These are phyloP conservation scores for Arizona elegans DNA, from an alignment of 2,113 vertebrate species.

Conservation along the genomic window DNA sequence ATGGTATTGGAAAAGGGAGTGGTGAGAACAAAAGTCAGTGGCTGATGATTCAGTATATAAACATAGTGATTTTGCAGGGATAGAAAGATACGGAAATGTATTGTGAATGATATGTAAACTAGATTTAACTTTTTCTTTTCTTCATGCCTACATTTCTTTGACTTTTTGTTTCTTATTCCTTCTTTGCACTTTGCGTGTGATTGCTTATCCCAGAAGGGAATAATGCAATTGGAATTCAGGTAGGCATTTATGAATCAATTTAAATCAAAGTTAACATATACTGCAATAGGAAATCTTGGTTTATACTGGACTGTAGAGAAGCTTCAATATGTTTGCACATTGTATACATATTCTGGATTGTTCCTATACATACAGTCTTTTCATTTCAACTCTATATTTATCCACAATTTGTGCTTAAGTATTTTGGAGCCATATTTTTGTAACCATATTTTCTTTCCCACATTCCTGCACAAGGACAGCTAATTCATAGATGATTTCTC, in stretches of 20 bases:
- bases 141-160: background rate
- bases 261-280: background rate
- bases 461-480: background rate
- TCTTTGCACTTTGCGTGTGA: background rate
- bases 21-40: background rate
- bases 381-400: background rate
- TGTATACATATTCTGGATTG: background rate
- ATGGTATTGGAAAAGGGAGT: background rate
- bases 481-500: background rate
- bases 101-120: background rate
- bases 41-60: background rate
- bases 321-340: background rate
- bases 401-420: background rate
- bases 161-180: background rate
- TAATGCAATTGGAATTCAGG: background rate
- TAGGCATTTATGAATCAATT: background rate
- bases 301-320: background rate
- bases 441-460: background rate
- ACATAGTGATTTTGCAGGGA: background rate
- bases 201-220: background rate
- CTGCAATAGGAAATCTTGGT: background rate
- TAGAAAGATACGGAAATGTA: background rate
- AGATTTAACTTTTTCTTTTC: background rate
- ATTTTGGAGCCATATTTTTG: background rate
- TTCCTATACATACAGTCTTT: background rate